These are phyloP conservation scores for Panagrolaimus sp. DNA, from an alignment of 1,140 invertebrate genomes.

Conservation along the genomic window DNA sequence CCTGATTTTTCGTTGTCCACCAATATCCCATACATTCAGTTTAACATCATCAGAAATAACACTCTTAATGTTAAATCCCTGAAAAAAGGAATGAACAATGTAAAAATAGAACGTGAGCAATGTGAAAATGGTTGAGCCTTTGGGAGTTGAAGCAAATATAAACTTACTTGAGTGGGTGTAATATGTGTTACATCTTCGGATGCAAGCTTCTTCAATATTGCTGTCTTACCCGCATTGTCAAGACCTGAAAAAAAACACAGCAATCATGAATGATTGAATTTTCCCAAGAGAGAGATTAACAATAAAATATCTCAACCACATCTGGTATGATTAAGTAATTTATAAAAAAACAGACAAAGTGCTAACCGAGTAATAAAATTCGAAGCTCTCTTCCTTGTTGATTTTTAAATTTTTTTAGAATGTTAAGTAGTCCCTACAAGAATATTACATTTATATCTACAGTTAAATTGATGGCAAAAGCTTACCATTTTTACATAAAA, in stretches of 20 bases:
- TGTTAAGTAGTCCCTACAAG: conserved; percentile 79
- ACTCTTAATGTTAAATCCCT: conserved; percentile 98
- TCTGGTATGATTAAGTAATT: conserved; percentile 14
- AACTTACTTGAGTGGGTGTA: conserved; percentile 73
- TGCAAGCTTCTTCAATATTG: conserved; percentile 85
- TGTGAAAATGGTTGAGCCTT: too few relatives aligned
- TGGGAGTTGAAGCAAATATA: conserved; percentile 13
- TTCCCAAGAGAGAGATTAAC: neutral
- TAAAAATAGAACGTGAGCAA: conserved; percentile 13
- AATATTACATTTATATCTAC: too few relatives aligned
- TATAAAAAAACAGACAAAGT: conserved; percentile 15
- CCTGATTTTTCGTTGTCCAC: conserved; percentile 90
- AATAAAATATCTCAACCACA: conserved; percentile 2
- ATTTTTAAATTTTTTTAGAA: conserved; percentile 83
- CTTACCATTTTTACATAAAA: neutral
- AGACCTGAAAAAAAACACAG: conserved; percentile 63
- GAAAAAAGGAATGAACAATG: conserved; percentile 57
- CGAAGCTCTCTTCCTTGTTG: conserved; percentile 83
- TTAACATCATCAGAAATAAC: conserved; percentile 92
- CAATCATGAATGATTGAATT: neutral
- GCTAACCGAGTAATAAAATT: conserved; percentile 72
- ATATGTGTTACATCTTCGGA: conserved; percentile 95
- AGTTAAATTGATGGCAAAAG: too few relatives aligned
- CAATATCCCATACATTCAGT: conserved; percentile 99
- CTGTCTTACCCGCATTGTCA: conserved; percentile 99